Base-by-base conservation (phyloP, 2,113 vertebrate genomes). In the Calyptommatus sinebrachiatus region DNA sequence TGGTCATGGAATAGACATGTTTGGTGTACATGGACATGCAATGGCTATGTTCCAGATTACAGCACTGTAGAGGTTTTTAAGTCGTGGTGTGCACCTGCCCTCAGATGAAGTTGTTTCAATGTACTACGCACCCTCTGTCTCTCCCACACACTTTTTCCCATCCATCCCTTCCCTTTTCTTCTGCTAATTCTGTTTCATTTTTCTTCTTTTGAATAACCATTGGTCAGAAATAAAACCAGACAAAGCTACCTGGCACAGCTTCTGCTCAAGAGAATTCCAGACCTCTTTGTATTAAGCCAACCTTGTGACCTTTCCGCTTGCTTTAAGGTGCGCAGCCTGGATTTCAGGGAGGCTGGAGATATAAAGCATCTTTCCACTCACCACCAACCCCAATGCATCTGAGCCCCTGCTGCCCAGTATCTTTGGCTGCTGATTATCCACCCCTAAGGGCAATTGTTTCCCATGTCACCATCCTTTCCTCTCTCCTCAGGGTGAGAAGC, bases 301-400 rank as follows among this genome's bases (percentile, higher is more conserved):
- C 35, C 7, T 24, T 28, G 46, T 0, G 35, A 21, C n/a, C 77
- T 65, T 21, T 57, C 1, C 8, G 66, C 73, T 41, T 7, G 57
- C 53, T 48, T 7, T 20, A 0, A 7, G n/a, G 81, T 0, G 1
- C 81, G 1, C 0, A 0, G 21, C 22, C 11, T 26, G 8, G 14
- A 22, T 22, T 26, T 31, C 10, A n/a, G 10, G 8, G 48, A 50
- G 48, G 48, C 8, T 50, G 48, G 48, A 14, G 48, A 50, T 50
- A 5, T 14, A 14, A 3, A 9, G 3, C 35, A 41, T 41, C 35
- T 41, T 5, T 5, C 5, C 35, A 41, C 3, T 41, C 24, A n/a
- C 63, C 8, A 10, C 63, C 63, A 11, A 26, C 63, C 12, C 71
- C 14, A 1, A 21, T 35, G 35, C 5, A 24, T 2, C 41, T 1